A percentile compares a stretch with the other conserved stretches of the same genome.
Conservation (phyloP, 2,797 vertebrate species). For the Macropus fuliginosus region DNA sequence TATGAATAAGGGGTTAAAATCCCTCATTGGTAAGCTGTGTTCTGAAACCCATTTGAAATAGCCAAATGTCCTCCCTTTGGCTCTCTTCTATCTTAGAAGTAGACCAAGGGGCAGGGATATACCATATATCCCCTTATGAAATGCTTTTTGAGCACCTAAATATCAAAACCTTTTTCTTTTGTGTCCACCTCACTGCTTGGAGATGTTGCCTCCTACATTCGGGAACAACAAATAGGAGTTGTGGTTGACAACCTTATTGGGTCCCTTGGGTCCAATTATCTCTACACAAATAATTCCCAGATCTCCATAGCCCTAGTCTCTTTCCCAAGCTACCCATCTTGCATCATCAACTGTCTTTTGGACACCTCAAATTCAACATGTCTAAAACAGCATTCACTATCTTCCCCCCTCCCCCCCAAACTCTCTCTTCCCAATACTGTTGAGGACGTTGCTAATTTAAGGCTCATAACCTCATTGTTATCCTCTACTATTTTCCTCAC, state of each 20-base stretch:
- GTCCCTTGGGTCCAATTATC: not conserved
- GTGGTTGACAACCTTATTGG: not conserved
- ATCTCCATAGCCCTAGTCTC: not conserved
- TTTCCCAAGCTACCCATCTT: not conserved
- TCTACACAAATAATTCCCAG: not conserved
- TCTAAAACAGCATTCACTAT: not conserved
- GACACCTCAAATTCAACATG: not conserved
- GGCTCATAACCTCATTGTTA: not conserved
- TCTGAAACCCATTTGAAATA: not conserved
- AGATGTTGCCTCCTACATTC: no score
- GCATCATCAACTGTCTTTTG: not conserved
- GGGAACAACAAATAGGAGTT: no score
- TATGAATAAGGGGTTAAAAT: not conserved
- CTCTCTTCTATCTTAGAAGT: no score
- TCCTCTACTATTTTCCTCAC: not conserved
- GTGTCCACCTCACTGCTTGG: no score
- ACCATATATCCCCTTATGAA: no score
- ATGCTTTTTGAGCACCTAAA: no score
- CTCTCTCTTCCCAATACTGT: not conserved
- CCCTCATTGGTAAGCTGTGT: not conserved
- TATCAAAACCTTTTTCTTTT: no score
- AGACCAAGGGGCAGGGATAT: no score
- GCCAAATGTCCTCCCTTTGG: no score
- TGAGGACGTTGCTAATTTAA: not conserved
- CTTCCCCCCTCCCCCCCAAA: not conserved